Base-by-base conservation (phyloP, 2,888 invertebrate species). In the Amphipyra berbera region DNA sequence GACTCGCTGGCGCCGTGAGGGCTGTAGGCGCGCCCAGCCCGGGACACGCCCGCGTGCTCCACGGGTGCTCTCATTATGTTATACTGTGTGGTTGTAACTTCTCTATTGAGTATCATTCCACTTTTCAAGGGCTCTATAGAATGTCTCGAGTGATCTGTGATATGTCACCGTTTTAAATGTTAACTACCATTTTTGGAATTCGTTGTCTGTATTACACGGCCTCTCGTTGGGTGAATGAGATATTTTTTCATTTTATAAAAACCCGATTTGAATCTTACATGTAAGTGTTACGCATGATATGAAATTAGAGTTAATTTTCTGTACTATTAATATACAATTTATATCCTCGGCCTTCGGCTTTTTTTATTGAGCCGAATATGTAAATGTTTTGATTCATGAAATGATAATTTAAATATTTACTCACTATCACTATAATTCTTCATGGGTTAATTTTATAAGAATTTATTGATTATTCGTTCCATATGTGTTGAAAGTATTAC, bases 1-100 rank as follows among this genome's bases (percentile, higher is more conserved):
- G 94, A 93, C 72, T 94, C 94, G 41, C 84, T 93, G 42, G 89
- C 89, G 15, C 81, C 81, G 15, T 79, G 66, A 74, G 15, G 27
- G 5, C 1, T 3, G 21, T 21, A 21, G 21, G 3, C 21, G 21
- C 21, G 21, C 21, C 21, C 21, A 3, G 21, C 21, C 21, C 21
- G 21, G 21, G 21, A 2, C 21, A 3, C 21, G 21, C 21, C 3
- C 21, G 21, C 21, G 21, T 21, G 21, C 21, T 42, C 30, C 30
- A 3, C 10, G 10, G 13, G 6, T n/a, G 6, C 42, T 48, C 38
- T 53, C 49, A 44, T 37, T 13, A 1, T 50, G 9, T 14, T 54
- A 21, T 45, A 27, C 44, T 42, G 49, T 47, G 57, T 40, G 59
- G 55, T 68, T 52, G 61, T 46, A 58, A 45, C n/a, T 52, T 67